Conservation (phyloP, 2,888 invertebrate genomes). For the Cantharis rufa region DNA sequence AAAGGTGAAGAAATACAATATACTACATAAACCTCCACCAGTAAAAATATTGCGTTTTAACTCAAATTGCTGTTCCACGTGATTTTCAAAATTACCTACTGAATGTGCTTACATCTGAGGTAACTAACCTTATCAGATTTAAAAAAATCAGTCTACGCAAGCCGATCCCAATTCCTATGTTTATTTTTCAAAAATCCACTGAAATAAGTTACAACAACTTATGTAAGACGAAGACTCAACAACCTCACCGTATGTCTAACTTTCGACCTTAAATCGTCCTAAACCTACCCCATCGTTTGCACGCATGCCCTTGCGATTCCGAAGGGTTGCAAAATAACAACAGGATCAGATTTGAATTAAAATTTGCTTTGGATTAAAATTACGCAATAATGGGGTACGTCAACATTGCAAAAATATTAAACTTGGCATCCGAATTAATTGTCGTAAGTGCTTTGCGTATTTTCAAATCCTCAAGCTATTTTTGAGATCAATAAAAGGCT, state of each 20-base stretch:
- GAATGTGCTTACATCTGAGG: neutral
- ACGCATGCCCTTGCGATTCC: slow-evolving; percentile 3
- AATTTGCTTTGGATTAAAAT: neutral
- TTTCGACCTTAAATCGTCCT: slow-evolving; percentile 19
- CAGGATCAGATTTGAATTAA: neutral
- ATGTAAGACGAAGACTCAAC: neutral
- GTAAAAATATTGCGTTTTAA: neutral
- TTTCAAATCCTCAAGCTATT: slow-evolving; percentile 18
- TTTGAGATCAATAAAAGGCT: slow-evolving; percentile 29
- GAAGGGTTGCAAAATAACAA: neutral
- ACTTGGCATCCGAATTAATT: neutral
- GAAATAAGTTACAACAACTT: neutral
- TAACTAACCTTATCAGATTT: neutral
- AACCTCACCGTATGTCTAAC: slow-evolving; percentile 2
- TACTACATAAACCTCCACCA: neutral
- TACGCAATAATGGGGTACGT: neutral
- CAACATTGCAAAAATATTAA: neutral
- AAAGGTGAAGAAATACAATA: neutral
- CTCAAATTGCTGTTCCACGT: neutral
- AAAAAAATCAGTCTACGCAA: neutral
- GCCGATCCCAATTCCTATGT: neutral
- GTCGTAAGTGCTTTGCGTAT: neutral
- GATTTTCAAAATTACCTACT: neutral
- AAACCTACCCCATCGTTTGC: neutral
- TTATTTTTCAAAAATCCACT: neutral